These are phyloP conservation scores for Heterotilapia buettikoferi DNA, from an alignment of 2,113 vertebrate genomes.

Conservation along the genomic window DNA sequence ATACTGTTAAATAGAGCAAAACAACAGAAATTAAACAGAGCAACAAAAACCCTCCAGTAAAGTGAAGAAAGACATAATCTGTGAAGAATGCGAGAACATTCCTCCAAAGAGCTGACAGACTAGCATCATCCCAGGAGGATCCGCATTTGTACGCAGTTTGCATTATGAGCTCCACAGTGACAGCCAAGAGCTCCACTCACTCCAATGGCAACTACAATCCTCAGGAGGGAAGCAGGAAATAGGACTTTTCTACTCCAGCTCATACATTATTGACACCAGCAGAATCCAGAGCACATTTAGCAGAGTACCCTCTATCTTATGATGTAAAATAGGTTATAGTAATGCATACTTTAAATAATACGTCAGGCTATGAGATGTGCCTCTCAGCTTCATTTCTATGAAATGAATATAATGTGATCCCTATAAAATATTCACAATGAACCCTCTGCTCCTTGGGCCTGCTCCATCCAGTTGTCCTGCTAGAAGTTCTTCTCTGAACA, in stretches of 20 bases:
- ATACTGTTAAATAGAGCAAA: accelerated
- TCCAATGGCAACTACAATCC: background rate
- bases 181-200: background rate
- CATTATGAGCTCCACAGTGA: background rate
- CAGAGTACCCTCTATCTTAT: background rate
- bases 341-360: background rate
- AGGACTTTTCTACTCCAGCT: background rate
- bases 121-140: background rate
- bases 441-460: background rate
- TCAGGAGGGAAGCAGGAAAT: background rate
- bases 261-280: background rate
- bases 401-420: background rate
- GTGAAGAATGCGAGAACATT: background rate
- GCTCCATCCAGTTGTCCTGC: background rate
- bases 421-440: background rate
- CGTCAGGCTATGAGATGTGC: background rate
- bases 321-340: background rate
- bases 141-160: background rate
- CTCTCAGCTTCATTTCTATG: background rate
- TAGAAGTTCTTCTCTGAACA: background rate
- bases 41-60: background rate
- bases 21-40: background rate
- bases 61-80: background rate
- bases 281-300: background rate
- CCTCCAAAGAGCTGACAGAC: background rate